Conservation (phyloP, 2,797 vertebrate species). For the Apodemus agrarius region DNA sequence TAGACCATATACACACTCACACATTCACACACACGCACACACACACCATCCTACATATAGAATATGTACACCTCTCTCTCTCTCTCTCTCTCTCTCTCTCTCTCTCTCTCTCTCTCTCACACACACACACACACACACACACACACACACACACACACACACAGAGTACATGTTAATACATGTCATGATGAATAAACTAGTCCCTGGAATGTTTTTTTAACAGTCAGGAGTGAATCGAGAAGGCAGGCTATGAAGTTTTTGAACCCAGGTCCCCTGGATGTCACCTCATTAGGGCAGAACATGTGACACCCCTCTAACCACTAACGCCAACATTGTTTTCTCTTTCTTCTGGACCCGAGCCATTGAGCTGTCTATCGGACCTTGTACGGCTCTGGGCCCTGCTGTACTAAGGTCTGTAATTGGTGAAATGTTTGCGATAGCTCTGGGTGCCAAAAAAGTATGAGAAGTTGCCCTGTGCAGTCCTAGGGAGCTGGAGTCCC, state of each 20-base stretch:
- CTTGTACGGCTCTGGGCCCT: background rate
- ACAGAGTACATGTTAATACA: background rate
- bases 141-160: background rate
- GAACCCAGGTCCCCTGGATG: background rate
- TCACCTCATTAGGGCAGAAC: too few relatives aligned
- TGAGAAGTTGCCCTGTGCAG: background rate
- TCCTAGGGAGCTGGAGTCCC: background rate
- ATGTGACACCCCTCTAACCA: background rate
- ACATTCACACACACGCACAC: background rate
- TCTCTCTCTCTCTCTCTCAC: background rate
- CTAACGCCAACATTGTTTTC: background rate
- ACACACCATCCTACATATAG: too few relatives aligned
- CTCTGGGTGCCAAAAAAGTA: conserved; percentile 11
- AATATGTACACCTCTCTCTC: background rate
- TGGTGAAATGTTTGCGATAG: background rate
- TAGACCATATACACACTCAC: background rate
- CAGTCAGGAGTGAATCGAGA: background rate
- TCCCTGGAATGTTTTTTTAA: background rate
- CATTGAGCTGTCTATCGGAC: background rate
- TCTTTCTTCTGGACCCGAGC: background rate
- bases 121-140: background rate
- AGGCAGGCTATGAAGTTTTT: background rate
- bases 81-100: background rate
- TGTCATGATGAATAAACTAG: background rate
- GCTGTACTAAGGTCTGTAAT: background rate